Conservation (phyloP, 2,888 invertebrate genomes). For the Parascotia fuliginaria region DNA sequence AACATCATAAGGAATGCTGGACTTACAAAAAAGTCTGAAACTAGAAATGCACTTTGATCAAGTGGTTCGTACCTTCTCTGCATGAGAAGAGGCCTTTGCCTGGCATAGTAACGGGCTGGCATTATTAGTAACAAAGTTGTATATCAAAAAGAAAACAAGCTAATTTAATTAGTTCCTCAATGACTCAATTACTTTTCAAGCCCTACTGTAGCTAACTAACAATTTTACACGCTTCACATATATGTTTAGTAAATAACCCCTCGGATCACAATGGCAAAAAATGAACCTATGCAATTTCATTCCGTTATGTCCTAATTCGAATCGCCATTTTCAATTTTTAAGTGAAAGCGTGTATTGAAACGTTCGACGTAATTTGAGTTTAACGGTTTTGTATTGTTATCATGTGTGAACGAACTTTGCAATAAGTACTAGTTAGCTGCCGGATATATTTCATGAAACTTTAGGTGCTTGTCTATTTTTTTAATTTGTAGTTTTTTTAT, state of each 20-base stretch:
- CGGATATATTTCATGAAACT: background rate
- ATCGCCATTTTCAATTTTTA: conserved; percentile 40
- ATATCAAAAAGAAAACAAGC: background rate
- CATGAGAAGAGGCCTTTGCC: too few species aligned
- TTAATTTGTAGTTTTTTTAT: too few species aligned
- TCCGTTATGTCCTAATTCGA: conserved; percentile 43
- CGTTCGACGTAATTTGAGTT: conserved; percentile 33
- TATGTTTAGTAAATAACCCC: conserved; percentile 5
- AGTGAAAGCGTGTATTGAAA: conserved; percentile 53
- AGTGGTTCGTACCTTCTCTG: too few species aligned
- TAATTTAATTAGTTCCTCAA: background rate
- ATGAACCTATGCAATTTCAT: conserved; percentile 30
- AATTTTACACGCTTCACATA: conserved; percentile 5
- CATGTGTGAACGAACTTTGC: conserved; percentile 45
- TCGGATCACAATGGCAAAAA: conserved; percentile 40
- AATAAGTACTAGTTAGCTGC: conserved; percentile 10
- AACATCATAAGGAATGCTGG: too few species aligned
- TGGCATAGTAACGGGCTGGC: too few species aligned
- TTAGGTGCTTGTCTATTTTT: too few species aligned
- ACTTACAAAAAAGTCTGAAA: too few species aligned
- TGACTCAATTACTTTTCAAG: background rate
- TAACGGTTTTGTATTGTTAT: conserved; percentile 41
- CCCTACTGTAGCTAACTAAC: background rate
- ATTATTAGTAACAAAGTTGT: background rate
- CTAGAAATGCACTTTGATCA: too few species aligned